Base-by-base conservation (phyloP, 1,140 invertebrate genomes). In the Bombus sibiricus region DNA sequence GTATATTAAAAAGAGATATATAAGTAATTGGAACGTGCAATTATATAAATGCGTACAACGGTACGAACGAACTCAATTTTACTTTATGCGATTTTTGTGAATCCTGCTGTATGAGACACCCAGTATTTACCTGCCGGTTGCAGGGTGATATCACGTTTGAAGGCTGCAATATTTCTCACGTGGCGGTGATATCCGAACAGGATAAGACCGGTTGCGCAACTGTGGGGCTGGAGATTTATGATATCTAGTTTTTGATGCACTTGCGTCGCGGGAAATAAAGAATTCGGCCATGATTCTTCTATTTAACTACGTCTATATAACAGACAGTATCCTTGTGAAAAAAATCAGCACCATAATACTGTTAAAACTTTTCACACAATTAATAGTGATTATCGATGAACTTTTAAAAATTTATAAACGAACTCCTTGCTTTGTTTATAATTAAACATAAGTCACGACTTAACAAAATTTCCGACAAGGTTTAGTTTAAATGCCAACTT, bases 121-220 rank as follows among this genome's bases (percentile, higher is more conserved):
- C 75, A 32, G 28, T 64, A 78, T 62, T 78, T 62, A 62, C 28
- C 37, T 76, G 28, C 37, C 53, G 57, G 22, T 76, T 62, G 10
- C 34, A 76, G 25, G 28, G 2, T n/a, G 75, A 78, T 78, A 78
- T 78, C 59, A 64, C 5, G 32, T 78, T 64, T 41, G 75, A 78
- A 64, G 57, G 57, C 59, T 25, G 75, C 75, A 64, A 64, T 78
- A 78, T 78, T 78, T 62, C 59, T 64, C 59, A 64, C 75, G 75
- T 25, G 59, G 59, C 75, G 75, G 41, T 62, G 59, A 78, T 78
- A 64, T 64, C 64, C 75, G 15, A 64, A 78, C 75, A 32, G 59
- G 75, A 78, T 78, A 78, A 78, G 75, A 64, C 59, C 59, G 75
- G 57, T 43, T 64, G 34, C 37, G 37, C 59, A 78, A 41, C 59